A percentile compares a stretch with the other conserved stretches of the same genome.
Conservation (phyloP, 23 tunicate genomes). For the Ciona savignyi region DNA sequence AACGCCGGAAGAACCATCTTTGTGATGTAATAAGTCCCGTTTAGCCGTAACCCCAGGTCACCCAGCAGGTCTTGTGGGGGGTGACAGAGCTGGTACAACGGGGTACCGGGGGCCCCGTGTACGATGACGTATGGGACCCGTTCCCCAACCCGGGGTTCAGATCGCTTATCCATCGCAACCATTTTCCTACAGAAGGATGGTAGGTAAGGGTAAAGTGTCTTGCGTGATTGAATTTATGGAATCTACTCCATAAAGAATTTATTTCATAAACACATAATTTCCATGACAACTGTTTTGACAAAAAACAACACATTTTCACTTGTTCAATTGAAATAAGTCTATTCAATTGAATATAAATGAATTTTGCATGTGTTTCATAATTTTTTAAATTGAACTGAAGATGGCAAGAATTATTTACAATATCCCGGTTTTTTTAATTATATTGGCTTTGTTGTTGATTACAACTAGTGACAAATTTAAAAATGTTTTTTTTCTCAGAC, state of each 20-base stretch:
- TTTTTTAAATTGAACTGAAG: too few relatives aligned
- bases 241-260: not conserved
- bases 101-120: slow-evolving; percentile 82
- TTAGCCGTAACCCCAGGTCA: slow-evolving; percentile 38
- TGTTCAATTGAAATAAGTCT: too few relatives aligned
- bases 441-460: not conserved
- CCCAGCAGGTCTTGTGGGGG: slow-evolving; percentile 55
- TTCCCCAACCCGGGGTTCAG: slow-evolving; percentile 73
- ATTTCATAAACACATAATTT: not conserved
- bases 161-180: slow-evolving; percentile 53
- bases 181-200: slow-evolving; percentile 30
- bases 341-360: too few relatives aligned
- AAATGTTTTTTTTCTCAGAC: too few relatives aligned
- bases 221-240: not conserved
- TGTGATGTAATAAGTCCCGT: slow-evolving; percentile 87
- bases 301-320: too few relatives aligned
- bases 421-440: not conserved
- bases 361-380: too few relatives aligned
- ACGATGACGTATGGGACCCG: slow-evolving; percentile 88
- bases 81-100: slow-evolving; percentile 59
- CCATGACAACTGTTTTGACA: too few relatives aligned
- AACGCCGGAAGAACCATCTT: slow-evolving; percentile 84
- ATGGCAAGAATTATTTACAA: too few relatives aligned
- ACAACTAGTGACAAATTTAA: not conserved
- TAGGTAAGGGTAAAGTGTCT: not conserved